Conservation (phyloP, 2,113 vertebrate genomes). For the Corvus hawaiiensis region DNA sequence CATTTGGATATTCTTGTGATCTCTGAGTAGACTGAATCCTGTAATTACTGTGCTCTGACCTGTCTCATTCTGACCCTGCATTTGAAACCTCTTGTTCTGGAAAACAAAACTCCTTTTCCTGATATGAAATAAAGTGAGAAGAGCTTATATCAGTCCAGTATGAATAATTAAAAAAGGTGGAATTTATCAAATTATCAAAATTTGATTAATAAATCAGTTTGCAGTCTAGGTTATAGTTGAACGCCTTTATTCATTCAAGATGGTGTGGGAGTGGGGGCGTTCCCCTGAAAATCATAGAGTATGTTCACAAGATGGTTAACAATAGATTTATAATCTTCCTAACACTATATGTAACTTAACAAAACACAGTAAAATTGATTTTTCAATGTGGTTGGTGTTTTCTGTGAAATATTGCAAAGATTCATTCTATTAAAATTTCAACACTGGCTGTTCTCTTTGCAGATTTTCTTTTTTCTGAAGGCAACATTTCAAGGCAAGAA, state of each 20-base stretch:
- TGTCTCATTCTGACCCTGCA: neutral
- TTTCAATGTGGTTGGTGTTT: neutral
- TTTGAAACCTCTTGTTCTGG: neutral
- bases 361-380: neutral
- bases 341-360: neutral
- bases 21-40: neutral
- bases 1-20: neutral
- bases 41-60: neutral
- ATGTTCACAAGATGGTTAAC: neutral
- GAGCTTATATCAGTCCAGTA: neutral
- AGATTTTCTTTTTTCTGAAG: neutral
- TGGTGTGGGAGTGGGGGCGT: rapidly evolving
- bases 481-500: neutral
- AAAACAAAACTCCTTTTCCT: neutral
- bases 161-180: neutral
- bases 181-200: neutral
- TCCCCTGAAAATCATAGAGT: neutral
- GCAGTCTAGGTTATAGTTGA: neutral
- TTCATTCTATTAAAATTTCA: neutral
- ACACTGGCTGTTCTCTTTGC: neutral
- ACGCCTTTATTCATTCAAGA: neutral
- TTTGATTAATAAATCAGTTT: neutral
- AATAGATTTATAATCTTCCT: neutral
- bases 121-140: neutral
- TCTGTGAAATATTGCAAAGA: neutral